Conservation (phyloP, 2,797 vertebrate species). For the Neostethus bicornis region DNA sequence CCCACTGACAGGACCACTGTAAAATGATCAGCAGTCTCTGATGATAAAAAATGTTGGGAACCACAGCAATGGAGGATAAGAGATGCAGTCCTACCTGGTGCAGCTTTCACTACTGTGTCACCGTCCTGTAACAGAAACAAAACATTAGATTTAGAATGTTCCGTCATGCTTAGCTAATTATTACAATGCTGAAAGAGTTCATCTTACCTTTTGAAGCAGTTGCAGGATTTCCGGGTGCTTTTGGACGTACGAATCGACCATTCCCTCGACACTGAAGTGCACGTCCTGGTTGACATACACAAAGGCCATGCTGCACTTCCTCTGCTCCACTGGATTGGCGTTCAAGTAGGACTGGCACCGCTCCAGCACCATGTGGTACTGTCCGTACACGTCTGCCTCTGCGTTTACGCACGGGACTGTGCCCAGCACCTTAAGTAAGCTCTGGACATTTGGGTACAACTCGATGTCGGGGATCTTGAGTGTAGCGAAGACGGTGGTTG, state of each 20-base stretch:
- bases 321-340: constrained; percentile 85
- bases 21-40: too few species aligned
- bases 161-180: neutral
- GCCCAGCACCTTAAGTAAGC: constrained; percentile 90
- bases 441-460: constrained; percentile 96
- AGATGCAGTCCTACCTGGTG: constrained; percentile 67
- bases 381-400: constrained; percentile 87
- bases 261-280: constrained; percentile 92
- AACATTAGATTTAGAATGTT: neutral
- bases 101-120: constrained; percentile 67
- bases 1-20: too few species aligned
- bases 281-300: constrained; percentile 94
- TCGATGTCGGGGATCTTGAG: constrained; percentile 95
- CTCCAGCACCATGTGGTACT: constrained; percentile 89
- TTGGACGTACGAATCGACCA: constrained; percentile 92
- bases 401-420: constrained; percentile 94
- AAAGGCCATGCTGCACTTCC: constrained; percentile 89
- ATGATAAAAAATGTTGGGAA: too few species aligned
- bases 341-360: constrained; percentile 88
- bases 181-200: too few species aligned
- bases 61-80: too few species aligned
- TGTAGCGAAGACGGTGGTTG: constrained; percentile 92
- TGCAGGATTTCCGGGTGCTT: constrained; percentile 86
- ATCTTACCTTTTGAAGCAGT: constrained; percentile 74
- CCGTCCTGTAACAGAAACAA: constrained; percentile 68